Evolutionary conservation across 2,888 invertebrate genomes (phyloP), one percentile per base, ranked within the genome.

Genomic region (Drosophila atripex): DNA sequence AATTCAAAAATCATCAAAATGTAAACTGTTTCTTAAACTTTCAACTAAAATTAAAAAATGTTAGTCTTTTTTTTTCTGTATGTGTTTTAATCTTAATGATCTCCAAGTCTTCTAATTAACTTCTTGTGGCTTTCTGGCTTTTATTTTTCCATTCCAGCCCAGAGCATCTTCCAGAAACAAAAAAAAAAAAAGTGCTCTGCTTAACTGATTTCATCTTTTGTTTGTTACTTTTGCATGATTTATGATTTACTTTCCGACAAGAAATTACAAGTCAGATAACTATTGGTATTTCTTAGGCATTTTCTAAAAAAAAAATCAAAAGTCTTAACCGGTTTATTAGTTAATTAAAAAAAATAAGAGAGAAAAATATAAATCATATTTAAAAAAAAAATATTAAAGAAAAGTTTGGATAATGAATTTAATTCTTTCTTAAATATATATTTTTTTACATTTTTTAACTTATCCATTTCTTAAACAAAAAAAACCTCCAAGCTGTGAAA

Each of bases 221-320:
- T 25, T 46, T 65, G 28, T 23, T 53, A 32, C 46, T 52, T 65
- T 65, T 65, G 66, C 64, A 52, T 65, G 66, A 66, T 66, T 70
- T 47, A 60, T 47, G 47, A 58, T 18, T 60, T 46, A 49, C 11
- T 61, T 52, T 39, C 45, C 18, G 59, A 43, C n/a, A 39, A 43
- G 45, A 30, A 50, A 28, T 25, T 43, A 45, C 16, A 46, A 43
- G 45, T 14, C 21, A n/a, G 16, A 38, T 14, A 52, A 64, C 41
- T 60, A 64, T 46, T 65, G 47, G 59, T 28, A 16, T 56, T 46
- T n/a, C 23, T 58, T 43, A 35, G 28, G 28, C 28, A 9, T 28
- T 28, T 28, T 9, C 28, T 28, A 7, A 9, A 28, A 28, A 28
- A 25, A 28, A 28, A 28, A 9, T 2, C 28, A 2, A 9, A 8